These are phyloP conservation scores for Anastrepha ludens DNA, from an alignment of 1,140 invertebrate genomes.

Conservation along the genomic window DNA sequence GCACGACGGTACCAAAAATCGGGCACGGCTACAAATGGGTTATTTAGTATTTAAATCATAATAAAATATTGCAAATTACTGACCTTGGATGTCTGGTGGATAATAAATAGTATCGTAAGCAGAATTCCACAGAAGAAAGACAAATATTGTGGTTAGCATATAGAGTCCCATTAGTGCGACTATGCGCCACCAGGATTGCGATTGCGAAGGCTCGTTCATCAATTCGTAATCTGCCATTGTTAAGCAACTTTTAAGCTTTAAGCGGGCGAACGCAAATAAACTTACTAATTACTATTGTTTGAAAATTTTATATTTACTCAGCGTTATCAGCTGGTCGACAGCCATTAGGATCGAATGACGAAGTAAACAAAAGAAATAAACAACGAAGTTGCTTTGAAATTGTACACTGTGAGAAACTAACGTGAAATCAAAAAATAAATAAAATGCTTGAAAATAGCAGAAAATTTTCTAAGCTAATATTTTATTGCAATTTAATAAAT, in stretches of 20 bases:
- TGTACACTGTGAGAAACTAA: background rate
- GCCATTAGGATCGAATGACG: slow-evolving; percentile 1
- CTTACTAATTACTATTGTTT: background rate
- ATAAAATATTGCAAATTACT: background rate
- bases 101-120: slow-evolving; percentile 50
- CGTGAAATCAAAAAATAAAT: too few relatives aligned
- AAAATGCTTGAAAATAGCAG: too few relatives aligned
- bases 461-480: too few relatives aligned
- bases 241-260: background rate
- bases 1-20: slow-evolving; percentile 54
- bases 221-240: slow-evolving; percentile 35
- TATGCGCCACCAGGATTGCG: slow-evolving; percentile 55
- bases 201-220: slow-evolving; percentile 35
- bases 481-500: too few relatives aligned
- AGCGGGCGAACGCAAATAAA: background rate
- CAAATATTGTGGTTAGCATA: slow-evolving; percentile 55
- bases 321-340: slow-evolving; percentile 10
- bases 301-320: slow-evolving; percentile 1
- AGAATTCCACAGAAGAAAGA: slow-evolving; percentile 55
- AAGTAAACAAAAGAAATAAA: slow-evolving; percentile 26
- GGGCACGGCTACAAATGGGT: slow-evolving; percentile 21
- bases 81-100: slow-evolving; percentile 52
- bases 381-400: background rate
- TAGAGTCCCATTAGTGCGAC: slow-evolving; percentile 51
- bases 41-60: background rate